Base-by-base conservation (phyloP, 1,140 invertebrate genomes). In the Colletes gigas region DNA sequence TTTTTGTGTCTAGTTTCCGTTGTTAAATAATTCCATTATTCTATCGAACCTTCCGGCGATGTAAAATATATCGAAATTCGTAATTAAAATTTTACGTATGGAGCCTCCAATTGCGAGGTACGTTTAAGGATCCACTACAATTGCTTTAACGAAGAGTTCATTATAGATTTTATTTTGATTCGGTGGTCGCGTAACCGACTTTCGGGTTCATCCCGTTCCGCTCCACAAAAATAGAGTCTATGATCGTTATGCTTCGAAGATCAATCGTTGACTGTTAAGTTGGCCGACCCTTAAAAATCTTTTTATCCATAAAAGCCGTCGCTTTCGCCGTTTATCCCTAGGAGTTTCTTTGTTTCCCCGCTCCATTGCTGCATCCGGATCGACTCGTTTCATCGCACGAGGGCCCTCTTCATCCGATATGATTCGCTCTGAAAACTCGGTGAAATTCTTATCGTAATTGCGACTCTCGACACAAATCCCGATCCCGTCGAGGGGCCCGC, bases 381-480 rank as follows among this genome's bases (percentile, higher is more conserved):
- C 19, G 55, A 47, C 44, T 39, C 44, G 75, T 60, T 72, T 72
- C 76, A 71, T 62, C 57, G 76, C 47, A 41, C 47, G n/a, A 62
- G n/a, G 47, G 59, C 14, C n/a, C 21, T 17, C n/a, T 41, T 65
- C 54, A 78, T 72, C 67, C 68, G 7, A 12, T 10, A 19, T 55
- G 68, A 72, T 63, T 78, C 68, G 50, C 19, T 63, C 44, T 59
- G 59, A 78, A 78, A 72, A 72, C 69, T 63, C 57, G 50, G 3
- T 30, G 69, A 72, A 63, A 72, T 78, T 78, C 69, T 78, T 78
- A 78, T 72, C 76, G 76, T 71, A 71, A 78, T 78, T 71, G 47
- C 14, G 39, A 1, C 19, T 4, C 60, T 50, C 52, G 62, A 41
- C 76, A 12, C 19, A 0, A 12, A 30, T 65, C 52, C n/a, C 17